Conservation (phyloP, 2,113 vertebrate species). For the Ptilonorhynchus violaceus region DNA sequence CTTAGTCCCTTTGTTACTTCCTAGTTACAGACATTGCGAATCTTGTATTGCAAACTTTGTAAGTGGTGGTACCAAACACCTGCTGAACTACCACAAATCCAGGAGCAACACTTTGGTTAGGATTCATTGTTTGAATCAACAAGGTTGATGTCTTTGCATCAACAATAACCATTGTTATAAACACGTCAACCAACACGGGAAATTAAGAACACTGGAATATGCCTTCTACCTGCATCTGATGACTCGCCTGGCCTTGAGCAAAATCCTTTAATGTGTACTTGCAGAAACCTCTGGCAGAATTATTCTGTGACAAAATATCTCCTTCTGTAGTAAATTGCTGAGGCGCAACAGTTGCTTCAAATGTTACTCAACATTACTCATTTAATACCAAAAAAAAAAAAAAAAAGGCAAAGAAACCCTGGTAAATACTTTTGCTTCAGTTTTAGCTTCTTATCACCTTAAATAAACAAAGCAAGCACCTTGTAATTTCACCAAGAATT, state of each 20-base stretch:
- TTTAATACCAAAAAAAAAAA: background rate
- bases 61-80: background rate
- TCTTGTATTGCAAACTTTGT: background rate
- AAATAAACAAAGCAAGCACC: background rate
- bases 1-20: background rate
- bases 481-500: background rate
- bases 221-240: background rate
- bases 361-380: background rate
- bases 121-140: background rate
- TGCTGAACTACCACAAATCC: background rate
- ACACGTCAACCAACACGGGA: rapidly evolving
- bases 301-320: background rate
- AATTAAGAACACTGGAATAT: background rate
- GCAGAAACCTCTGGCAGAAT: background rate
- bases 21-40: background rate
- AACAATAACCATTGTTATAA: background rate
- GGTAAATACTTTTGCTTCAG: background rate
- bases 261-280: background rate
- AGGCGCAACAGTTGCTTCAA: background rate
- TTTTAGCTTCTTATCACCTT: background rate
- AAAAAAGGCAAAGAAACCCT: background rate
- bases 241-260: background rate
- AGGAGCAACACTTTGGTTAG: background rate
- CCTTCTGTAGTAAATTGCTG: background rate
- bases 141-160: background rate